Conservation (phyloP, 2,888 invertebrate species). For the Spisula subtruncata region DNA sequence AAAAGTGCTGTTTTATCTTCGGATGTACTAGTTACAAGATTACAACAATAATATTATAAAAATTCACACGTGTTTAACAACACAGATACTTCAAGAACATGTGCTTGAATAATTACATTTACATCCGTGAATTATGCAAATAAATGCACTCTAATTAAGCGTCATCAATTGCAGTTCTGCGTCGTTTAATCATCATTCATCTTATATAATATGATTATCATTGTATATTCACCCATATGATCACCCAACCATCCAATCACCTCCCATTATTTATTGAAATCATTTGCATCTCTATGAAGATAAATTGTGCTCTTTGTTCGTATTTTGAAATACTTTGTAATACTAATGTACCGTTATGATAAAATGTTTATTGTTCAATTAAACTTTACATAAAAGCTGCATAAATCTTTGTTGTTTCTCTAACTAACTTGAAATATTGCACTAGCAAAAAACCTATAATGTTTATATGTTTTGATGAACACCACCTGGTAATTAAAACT, state of each 20-base stretch:
- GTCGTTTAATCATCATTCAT: neutral
- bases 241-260: neutral
- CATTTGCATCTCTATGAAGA: neutral
- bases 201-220: neutral
- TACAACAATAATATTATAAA: too few relatives aligned
- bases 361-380: conserved; percentile 3
- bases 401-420: neutral
- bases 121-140: neutral
- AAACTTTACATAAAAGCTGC: neutral
- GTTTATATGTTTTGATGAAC: neutral
- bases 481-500: neutral
- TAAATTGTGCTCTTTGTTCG: neutral
- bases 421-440: neutral
- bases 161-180: neutral
- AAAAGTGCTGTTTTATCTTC: too few relatives aligned
- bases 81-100: too few relatives aligned
- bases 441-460: too few relatives aligned
- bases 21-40: too few relatives aligned
- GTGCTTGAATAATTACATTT: neutral
- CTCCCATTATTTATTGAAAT: conserved; percentile 10
- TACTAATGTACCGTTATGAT: neutral
- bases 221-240: neutral
- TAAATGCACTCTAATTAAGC: neutral
- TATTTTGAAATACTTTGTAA: neutral
- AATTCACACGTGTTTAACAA: neutral